phyloP scores from a whole-genome alignment of 2,888 invertebrate species.

The Falcaria lacertinaria region DNA sequence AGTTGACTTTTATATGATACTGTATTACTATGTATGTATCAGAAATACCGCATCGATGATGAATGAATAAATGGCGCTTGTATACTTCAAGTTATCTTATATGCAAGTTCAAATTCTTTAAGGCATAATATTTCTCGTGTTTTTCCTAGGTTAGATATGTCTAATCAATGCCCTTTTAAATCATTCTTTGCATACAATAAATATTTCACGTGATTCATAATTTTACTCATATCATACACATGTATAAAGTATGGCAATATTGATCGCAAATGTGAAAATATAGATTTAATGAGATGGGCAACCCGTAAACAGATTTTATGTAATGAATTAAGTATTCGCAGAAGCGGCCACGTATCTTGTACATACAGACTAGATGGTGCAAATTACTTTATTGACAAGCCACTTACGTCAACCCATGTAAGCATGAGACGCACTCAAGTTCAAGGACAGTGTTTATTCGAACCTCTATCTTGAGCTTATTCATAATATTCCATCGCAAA shows the following conservation, averaged over 20 bases:
- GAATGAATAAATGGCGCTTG: background rate
- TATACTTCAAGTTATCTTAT: background rate
- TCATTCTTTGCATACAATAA: background rate
- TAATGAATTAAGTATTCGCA: constrained; percentile 28
- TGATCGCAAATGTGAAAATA: constrained; percentile 14
- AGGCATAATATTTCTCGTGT: background rate
- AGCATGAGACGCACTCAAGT: constrained; percentile 53
- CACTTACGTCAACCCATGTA: constrained; percentile 61
- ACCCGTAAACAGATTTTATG: constrained; percentile 13
- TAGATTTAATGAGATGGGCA: constrained; percentile 18
- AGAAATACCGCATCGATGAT: background rate
- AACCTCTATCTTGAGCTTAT: constrained; percentile 15
- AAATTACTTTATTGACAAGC: constrained; percentile 62
- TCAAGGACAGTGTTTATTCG: constrained; percentile 52
- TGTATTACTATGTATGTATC: no score
- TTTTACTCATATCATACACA: no score
- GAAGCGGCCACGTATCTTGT: constrained; percentile 28
- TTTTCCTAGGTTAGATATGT: background rate
- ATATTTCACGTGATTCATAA: background rate
- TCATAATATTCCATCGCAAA: background rate
- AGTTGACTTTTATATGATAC: no score
- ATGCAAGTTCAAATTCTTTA: background rate
- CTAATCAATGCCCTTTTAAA: background rate
- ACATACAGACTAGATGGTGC: constrained; percentile 41
- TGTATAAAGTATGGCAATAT: background rate